Percentiles rank a stretch among this genome's conserved stretches.
Evolutionary conservation across 2,113 vertebrate genomes (phyloP).

Genomic region (Emberiza fucata): DNA sequence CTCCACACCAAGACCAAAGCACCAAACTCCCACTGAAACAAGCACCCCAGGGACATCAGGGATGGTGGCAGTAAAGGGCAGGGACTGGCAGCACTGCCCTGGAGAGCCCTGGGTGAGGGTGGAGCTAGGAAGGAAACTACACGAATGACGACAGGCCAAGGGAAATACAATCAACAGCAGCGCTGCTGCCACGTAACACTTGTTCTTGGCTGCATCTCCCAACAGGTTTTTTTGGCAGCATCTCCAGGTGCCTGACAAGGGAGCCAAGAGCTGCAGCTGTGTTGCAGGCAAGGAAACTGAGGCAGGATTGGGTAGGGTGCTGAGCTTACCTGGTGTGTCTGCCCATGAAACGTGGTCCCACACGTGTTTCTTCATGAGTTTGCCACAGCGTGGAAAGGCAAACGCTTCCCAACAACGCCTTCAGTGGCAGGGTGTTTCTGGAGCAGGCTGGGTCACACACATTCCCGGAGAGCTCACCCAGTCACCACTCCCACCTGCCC

Average conservation of each 20-base stretch:
- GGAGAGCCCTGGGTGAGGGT: background rate
- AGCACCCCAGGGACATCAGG: background rate
- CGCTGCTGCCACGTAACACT: background rate
- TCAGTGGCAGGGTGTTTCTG: background rate
- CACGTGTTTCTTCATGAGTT: background rate
- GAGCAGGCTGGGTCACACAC: background rate
- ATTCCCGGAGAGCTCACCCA: background rate
- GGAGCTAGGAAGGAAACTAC: conserved; percentile 10
- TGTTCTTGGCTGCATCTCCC: background rate
- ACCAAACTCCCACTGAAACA: background rate
- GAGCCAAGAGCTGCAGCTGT: background rate
- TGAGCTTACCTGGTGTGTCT: background rate
- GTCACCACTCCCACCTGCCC: background rate
- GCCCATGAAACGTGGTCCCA: background rate
- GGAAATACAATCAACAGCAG: background rate
- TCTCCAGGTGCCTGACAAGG: background rate
- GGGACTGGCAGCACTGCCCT: background rate
- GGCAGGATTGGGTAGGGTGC: background rate
- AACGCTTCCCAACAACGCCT: rapidly evolving
- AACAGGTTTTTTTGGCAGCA: background rate
- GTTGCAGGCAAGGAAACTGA: background rate
- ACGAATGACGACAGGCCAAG: background rate
- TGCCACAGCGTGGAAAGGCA: rapidly evolving
- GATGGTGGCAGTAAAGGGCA: background rate
- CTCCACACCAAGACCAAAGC: background rate